A percentile compares a stretch with the other conserved stretches of the same genome.
Evolutionary conservation across 2,113 vertebrate species (phyloP).

Genomic region (Tragelaphus strepsiceros): DNA sequence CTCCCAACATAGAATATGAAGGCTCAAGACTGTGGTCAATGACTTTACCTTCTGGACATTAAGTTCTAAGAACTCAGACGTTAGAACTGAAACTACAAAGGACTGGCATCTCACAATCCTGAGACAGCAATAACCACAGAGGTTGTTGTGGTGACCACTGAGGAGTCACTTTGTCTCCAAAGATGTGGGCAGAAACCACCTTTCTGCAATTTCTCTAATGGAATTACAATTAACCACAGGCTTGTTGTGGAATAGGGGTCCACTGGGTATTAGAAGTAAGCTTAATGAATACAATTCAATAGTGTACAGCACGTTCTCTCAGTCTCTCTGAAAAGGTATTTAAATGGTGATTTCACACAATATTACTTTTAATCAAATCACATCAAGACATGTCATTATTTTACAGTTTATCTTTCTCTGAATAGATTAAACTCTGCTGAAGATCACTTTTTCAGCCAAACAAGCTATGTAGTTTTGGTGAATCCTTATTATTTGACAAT

Average conservation of each 20-base stretch:
- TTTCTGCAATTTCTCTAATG: slow-evolving; percentile 51
- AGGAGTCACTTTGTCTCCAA: slow-evolving; percentile 48
- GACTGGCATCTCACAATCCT: slow-evolving; percentile 12
- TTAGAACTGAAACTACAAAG: neutral
- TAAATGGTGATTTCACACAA: slow-evolving; percentile 45
- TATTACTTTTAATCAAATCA: slow-evolving; percentile 50
- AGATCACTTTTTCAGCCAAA: slow-evolving; percentile 21
- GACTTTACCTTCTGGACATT: neutral
- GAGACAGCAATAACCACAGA: slow-evolving; percentile 41
- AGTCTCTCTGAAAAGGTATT: slow-evolving; percentile 23
- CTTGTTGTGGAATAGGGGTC: slow-evolving; percentile 21
- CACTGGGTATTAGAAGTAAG: slow-evolving; percentile 13
- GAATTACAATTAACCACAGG: slow-evolving; percentile 52
- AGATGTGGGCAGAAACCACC: slow-evolving; percentile 53
- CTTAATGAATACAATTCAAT: slow-evolving; percentile 49
- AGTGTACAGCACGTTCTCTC: neutral
- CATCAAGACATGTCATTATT: neutral
- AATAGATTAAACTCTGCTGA: slow-evolving; percentile 31
- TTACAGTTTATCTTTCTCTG: slow-evolving; percentile 38
- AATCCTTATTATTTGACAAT: slow-evolving; percentile 45
- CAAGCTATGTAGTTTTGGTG: neutral
- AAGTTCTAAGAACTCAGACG: neutral
- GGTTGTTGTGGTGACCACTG: neutral
- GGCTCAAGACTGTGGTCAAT: neutral
- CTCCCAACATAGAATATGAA: neutral